These are phyloP conservation scores for Cherax destructor DNA, from an alignment of 1,140 invertebrate genomes.

Conservation along the genomic window DNA sequence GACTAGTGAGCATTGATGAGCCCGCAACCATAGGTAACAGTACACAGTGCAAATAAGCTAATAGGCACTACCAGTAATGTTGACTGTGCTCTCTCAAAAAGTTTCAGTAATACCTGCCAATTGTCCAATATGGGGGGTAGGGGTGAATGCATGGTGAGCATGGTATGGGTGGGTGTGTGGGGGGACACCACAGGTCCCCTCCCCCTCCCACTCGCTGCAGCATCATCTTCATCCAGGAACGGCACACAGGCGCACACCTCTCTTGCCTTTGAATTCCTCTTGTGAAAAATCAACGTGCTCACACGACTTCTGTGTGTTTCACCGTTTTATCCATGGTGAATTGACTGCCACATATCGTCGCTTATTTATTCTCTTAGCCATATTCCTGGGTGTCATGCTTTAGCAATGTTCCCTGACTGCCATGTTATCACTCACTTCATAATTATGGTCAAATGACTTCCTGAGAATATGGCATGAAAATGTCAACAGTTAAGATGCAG, in stretches of 20 bases:
- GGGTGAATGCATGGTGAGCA: conserved; percentile 58
- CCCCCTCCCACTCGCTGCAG: conserved; percentile 43
- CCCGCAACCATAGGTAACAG: not conserved
- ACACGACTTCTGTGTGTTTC: not conserved
- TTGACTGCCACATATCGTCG: not conserved
- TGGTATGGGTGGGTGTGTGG: conserved; percentile 52
- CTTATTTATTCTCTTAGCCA: not conserved
- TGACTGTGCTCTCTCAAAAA: conserved; percentile 1
- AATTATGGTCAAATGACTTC: not conserved
- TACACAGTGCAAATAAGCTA: not conserved
- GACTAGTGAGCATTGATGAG: not conserved
- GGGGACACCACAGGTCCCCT: conserved; percentile 57
- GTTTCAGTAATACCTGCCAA: conserved; percentile 54
- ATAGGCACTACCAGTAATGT: not conserved
- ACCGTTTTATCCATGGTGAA: not conserved
- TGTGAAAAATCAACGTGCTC: not conserved
- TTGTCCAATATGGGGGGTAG: conserved; percentile 65
- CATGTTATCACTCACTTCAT: not conserved
- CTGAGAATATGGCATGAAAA: conserved; percentile 6
- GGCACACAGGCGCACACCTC: not conserved
- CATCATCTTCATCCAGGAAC: conserved; percentile 40
- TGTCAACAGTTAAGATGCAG: not conserved
- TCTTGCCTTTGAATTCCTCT: not conserved
- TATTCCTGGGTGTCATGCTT: not conserved
- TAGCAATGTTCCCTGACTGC: not conserved